Percentiles rank a stretch among this genome's conserved stretches.
Conservation (phyloP, 1,140 invertebrate species). For the Heliconius nattereri region DNA sequence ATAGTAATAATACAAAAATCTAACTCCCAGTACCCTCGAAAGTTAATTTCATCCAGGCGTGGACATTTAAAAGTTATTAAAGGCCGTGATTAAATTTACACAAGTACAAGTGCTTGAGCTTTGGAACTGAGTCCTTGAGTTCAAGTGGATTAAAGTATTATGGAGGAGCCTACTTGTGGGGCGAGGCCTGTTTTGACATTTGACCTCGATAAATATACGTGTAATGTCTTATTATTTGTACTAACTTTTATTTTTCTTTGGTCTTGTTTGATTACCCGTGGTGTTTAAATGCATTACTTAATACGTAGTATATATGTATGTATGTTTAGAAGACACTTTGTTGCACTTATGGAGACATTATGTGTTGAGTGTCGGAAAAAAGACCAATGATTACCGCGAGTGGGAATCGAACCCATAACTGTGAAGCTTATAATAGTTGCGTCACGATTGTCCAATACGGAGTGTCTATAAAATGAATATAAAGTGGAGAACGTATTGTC, state of each 20-base stretch:
- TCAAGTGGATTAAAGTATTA: constrained; percentile 26
- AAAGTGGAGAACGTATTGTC: neutral
- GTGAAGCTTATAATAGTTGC: too few species aligned
- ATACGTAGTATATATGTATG: too few species aligned
- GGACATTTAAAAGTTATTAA: constrained; percentile 36
- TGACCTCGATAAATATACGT: constrained; percentile 9
- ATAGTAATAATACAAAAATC: too few species aligned
- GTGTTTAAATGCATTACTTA: neutral
- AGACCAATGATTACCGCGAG: neutral
- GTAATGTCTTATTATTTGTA: neutral
- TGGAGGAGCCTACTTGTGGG: neutral
- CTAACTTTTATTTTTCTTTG: neutral
- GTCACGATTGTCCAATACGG: neutral
- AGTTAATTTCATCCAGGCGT: neutral
- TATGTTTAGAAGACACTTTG: neutral
- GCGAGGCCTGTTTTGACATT: neutral
- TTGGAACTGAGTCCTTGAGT: constrained; percentile 2
- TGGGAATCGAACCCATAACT: too few species aligned
- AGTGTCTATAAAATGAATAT: neutral
- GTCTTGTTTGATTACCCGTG: neutral
- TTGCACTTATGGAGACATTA: neutral
- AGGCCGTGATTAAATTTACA: constrained; percentile 33
- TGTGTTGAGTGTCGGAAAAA: neutral
- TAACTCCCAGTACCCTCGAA: neutral
- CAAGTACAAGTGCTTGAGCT: constrained; percentile 32